These are phyloP conservation scores for Sardinella longiceps DNA, from an alignment of 2,797 vertebrate species.

Conservation along the genomic window DNA sequence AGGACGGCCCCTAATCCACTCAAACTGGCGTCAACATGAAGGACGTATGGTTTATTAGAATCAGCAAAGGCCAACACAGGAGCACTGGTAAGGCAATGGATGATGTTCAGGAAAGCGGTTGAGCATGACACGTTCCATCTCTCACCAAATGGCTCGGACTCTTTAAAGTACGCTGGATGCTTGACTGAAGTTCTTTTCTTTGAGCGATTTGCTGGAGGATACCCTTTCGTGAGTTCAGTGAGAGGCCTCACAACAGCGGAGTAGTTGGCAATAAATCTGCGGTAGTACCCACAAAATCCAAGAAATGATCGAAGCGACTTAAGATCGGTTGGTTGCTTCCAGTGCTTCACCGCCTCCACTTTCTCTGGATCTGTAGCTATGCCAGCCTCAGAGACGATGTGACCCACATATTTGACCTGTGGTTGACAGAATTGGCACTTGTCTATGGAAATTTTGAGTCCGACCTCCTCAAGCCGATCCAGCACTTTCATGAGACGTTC, in stretches of 20 bases:
- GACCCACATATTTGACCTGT: background rate
- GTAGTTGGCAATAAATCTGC: no score
- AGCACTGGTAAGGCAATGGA: background rate
- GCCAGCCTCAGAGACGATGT: no score
- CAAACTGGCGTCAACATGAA: conserved; percentile 33
- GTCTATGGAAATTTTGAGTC: background rate
- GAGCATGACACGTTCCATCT: background rate
- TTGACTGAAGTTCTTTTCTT: background rate
- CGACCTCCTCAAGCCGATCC: background rate
- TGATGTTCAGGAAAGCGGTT: background rate
- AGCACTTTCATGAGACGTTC: background rate
- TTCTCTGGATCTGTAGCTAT: background rate
- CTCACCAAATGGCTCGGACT: background rate
- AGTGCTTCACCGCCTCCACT: background rate
- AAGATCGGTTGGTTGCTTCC: background rate
- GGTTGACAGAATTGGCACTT: background rate
- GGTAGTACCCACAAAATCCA: no score
- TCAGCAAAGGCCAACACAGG: no score
- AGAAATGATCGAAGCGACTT: no score
- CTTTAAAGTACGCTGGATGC: conserved; percentile 3
- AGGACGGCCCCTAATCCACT: no score
- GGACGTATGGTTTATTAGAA: no score
- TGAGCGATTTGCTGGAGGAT: background rate
- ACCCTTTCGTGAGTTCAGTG: conserved; percentile 29
- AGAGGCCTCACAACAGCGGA: no score